These are phyloP conservation scores for Excalfactoria chinensis DNA, from an alignment of 2,113 vertebrate genomes.

Conservation along the genomic window DNA sequence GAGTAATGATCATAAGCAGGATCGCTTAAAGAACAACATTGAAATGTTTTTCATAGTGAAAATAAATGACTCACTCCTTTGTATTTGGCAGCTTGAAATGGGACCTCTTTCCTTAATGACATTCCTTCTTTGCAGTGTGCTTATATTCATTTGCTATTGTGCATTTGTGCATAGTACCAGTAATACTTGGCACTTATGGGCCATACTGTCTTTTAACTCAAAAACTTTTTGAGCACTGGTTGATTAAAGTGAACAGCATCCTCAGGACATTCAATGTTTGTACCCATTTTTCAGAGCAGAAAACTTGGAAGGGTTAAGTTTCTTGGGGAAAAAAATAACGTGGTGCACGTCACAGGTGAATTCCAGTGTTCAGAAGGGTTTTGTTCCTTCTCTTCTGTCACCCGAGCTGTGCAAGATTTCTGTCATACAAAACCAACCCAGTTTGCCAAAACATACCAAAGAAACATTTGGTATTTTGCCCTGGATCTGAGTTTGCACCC, in stretches of 20 bases:
- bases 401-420: not conserved
- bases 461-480: not conserved
- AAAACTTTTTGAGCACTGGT: constrained; percentile 4
- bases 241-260: constrained; percentile 23
- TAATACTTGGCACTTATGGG: constrained; percentile 48
- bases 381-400: not conserved
- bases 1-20: constrained; percentile 59
- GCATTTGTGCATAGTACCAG: constrained; percentile 48
- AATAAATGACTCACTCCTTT: constrained; percentile 70
- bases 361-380: not conserved
- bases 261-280: not conserved
- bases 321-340: not conserved
- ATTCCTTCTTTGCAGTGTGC: constrained; percentile 53
- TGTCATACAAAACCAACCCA: not conserved
- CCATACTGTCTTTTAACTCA: not conserved
- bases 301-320: not conserved
- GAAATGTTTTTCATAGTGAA: constrained; percentile 69
- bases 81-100: constrained; percentile 69
- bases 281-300: not conserved
- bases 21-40: constrained; percentile 64
- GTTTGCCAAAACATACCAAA: not conserved
- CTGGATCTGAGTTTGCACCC: not conserved
- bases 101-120: constrained; percentile 70
- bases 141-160: constrained; percentile 45
- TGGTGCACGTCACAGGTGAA: not conserved